Base-by-base conservation (phyloP, 2,797 vertebrate species). In the Steatocranus sp. region DNA sequence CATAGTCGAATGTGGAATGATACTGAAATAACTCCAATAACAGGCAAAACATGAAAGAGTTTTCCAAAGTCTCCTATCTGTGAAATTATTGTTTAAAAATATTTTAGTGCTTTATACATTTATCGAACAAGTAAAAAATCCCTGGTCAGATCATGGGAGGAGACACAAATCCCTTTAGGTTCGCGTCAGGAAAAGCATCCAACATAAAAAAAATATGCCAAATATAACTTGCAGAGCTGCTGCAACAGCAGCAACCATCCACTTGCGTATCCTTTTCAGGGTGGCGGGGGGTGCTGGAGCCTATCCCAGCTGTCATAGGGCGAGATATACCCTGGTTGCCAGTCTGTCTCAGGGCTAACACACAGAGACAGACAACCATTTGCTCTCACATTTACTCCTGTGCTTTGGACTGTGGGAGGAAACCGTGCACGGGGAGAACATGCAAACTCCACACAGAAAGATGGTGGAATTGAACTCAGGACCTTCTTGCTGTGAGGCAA, bases 241-340 rank as follows among this genome's bases (percentile, higher is more conserved):
- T 32, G 17, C 23, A 54, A 54, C 51, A 54, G 12, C 51, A 54
- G 51, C 51, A 54, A 54, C 12, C 14, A 54, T 54, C 2, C 23
- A 54, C 9, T 54, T 0, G 4, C 14, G 3, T 2, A 54, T 9
- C 25, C 0, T 27, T 54, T 1, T 27, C 1, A 54, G 14, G 0
- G 23, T 54, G 51, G 51, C 0, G 12, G 51, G 23, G 0, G 7
- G 12, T 54, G 1, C 1, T 54, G 23, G 51, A 54, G 51, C 51
- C 51, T 54, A 27, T 17, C 51, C 25, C 51, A 54, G 51, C 25
- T 54, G 51, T 54, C 51, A 27, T 54, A 54, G 8, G 1, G 25
- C 5, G 0, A 54, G 51, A 54, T 27, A 54, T 1, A 54, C 14
- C 51, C 23, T 27, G 12, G 51, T 48, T 0, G 17, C 46, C 1